These are phyloP conservation scores for Dermolepida albohirtum DNA, from an alignment of 2,888 invertebrate genomes.

Conservation along the genomic window DNA sequence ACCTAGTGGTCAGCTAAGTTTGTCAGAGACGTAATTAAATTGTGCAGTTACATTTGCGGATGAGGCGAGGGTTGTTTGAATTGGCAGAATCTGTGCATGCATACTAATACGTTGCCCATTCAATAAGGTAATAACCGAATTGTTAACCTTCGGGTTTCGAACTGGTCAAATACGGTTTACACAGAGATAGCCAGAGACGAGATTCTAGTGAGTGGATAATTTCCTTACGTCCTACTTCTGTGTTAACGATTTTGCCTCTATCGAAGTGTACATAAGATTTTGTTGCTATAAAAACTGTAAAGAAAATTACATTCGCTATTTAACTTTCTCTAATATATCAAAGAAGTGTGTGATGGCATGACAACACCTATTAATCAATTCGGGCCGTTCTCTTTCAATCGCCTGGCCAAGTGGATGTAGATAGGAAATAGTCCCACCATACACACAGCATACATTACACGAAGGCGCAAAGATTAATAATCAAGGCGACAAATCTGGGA, in stretches of 20 bases:
- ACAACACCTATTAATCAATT: no score
- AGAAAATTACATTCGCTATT: no score
- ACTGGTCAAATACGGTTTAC: slow-evolving; percentile 27
- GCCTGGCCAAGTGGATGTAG: no score
- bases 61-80: slow-evolving; percentile 56
- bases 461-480: no score
- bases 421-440: no score
- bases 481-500: no score
- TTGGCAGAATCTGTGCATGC: slow-evolving; percentile 60
- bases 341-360: no score
- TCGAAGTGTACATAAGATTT: no score
- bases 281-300: no score
- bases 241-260: neutral
- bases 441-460: no score
- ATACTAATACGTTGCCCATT: slow-evolving; percentile 57
- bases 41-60: slow-evolving; percentile 60
- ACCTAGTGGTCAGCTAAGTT: slow-evolving; percentile 63
- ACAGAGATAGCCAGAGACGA: neutral
- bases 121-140: slow-evolving; percentile 53
- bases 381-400: no score
- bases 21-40: slow-evolving; percentile 63
- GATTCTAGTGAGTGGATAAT: neutral
- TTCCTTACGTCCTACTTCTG: neutral
- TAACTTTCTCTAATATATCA: no score
- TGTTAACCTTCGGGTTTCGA: slow-evolving; percentile 37